Conservation (phyloP, 2,888 invertebrate species). For the Chesias legatella region DNA sequence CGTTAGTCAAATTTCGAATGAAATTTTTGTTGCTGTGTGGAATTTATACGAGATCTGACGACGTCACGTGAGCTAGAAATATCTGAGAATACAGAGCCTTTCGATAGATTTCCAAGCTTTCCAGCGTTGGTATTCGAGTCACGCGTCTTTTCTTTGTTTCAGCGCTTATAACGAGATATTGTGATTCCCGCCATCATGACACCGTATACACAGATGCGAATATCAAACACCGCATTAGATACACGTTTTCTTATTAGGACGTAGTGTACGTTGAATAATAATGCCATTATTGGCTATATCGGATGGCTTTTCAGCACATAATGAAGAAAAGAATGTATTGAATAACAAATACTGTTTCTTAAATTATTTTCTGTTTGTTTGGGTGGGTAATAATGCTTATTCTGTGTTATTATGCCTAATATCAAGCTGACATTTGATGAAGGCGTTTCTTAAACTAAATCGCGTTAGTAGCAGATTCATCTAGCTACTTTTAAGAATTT, state of each 20-base stretch:
- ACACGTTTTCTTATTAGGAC: slow-evolving; percentile 76
- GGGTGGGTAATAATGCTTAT: too few relatives aligned
- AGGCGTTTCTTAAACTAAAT: too few relatives aligned
- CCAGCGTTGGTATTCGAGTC: slow-evolving; percentile 52
- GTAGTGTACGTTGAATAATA: slow-evolving; percentile 64
- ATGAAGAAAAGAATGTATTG: slow-evolving; percentile 16
- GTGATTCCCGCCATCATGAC: slow-evolving; percentile 74
- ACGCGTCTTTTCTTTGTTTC: slow-evolving; percentile 75
- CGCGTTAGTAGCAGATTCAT: too few relatives aligned
- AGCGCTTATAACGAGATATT: slow-evolving; percentile 76
- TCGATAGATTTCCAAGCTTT: slow-evolving; percentile 42
- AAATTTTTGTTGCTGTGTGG: too few relatives aligned
- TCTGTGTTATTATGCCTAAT: too few relatives aligned
- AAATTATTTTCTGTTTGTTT: background rate
- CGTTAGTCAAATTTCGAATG: too few relatives aligned
- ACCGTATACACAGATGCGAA: slow-evolving; percentile 71
- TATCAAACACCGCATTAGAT: slow-evolving; percentile 73
- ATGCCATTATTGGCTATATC: slow-evolving; percentile 49
- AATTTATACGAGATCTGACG: background rate
- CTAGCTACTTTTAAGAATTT: too few relatives aligned
- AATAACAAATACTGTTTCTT: slow-evolving; percentile 6
- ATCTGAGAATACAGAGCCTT: slow-evolving; percentile 26
- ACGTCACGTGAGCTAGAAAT: too few relatives aligned
- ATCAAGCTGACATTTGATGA: too few relatives aligned
- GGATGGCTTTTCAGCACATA: slow-evolving; percentile 31